phyloP scores from a whole-genome alignment of 2,888 invertebrate genomes.

The Calliphora vomitoria region DNA sequence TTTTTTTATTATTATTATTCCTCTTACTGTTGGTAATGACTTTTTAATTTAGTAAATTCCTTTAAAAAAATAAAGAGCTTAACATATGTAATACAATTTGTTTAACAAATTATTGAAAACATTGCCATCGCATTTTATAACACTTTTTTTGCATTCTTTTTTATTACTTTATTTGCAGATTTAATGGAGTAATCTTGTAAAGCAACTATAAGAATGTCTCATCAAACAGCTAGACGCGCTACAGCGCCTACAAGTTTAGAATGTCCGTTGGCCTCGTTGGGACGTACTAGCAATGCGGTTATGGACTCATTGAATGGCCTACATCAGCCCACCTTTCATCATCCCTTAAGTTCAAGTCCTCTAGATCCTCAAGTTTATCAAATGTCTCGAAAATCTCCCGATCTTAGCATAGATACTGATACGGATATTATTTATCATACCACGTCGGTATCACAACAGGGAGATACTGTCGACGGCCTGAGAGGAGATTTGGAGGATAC shows the following conservation, averaged over 20 bases:
- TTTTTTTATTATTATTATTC: constrained; percentile 11
- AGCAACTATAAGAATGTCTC: constrained; percentile 80
- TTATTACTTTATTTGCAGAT: constrained; percentile 60
- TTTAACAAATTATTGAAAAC: constrained; percentile 64
- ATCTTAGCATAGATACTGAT: constrained; percentile 81
- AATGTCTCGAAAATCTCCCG: constrained; percentile 84
- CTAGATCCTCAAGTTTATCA: constrained; percentile 85
- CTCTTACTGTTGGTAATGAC: constrained; percentile 35
- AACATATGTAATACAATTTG: constrained; percentile 61
- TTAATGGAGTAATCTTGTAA: constrained; percentile 57
- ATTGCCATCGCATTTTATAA: background rate
- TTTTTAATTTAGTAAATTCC: constrained; percentile 62
- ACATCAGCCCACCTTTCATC: constrained; percentile 83
- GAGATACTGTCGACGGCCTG: constrained; percentile 74
- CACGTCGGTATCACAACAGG: constrained; percentile 80
- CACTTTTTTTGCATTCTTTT: background rate
- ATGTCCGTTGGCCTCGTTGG: constrained; percentile 87
- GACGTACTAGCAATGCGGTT: constrained; percentile 84
- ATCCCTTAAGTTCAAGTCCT: constrained; percentile 85
- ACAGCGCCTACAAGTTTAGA: constrained; percentile 83
- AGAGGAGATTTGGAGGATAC: constrained; percentile 69
- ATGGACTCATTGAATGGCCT: constrained; percentile 80
- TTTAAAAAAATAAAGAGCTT: constrained; percentile 57
- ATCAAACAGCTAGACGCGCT: constrained; percentile 83
- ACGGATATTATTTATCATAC: constrained; percentile 80